phyloP scores from a whole-genome alignment of 1,140 invertebrate species.

The Nasonia vitripennis region DNA sequence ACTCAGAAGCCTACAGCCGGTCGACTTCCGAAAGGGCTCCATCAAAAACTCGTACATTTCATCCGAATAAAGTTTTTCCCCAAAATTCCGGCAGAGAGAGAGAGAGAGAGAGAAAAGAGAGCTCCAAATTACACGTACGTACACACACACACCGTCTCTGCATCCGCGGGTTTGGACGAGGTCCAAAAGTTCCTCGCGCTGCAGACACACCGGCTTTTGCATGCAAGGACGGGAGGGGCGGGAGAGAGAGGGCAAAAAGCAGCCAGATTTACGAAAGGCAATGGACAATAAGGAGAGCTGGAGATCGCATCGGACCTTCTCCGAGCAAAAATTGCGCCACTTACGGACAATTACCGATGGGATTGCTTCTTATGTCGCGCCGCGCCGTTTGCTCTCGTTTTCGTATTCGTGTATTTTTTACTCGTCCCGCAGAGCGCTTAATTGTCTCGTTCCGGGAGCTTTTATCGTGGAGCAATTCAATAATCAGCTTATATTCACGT shows the following conservation, averaged over 20 bases:
- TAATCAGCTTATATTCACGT: background rate
- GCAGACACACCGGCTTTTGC: background rate
- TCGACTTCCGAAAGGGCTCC: background rate
- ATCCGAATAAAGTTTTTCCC: background rate
- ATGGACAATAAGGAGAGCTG: constrained; percentile 40
- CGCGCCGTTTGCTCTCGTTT: constrained; percentile 1
- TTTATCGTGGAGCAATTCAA: constrained; percentile 16
- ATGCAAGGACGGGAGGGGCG: no score
- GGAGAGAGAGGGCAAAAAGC: background rate
- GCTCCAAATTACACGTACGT: background rate
- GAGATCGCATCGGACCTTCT: constrained; percentile 19
- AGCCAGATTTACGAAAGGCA: constrained; percentile 15
- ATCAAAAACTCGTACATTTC: background rate
- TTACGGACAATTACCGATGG: constrained; percentile 66
- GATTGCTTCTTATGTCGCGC: constrained; percentile 57
- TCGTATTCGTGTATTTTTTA: constrained; percentile 3
- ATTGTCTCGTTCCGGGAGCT: background rate
- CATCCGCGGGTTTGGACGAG: background rate
- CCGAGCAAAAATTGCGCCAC: constrained; percentile 60
- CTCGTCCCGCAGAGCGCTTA: background rate
- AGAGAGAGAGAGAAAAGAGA: background rate
- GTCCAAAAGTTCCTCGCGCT: background rate
- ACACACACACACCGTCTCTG: background rate
- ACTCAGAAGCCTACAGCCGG: no score
- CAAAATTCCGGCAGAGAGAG: background rate